Base-by-base conservation (phyloP, 2,113 vertebrate genomes). In the Trichechus manatus region DNA sequence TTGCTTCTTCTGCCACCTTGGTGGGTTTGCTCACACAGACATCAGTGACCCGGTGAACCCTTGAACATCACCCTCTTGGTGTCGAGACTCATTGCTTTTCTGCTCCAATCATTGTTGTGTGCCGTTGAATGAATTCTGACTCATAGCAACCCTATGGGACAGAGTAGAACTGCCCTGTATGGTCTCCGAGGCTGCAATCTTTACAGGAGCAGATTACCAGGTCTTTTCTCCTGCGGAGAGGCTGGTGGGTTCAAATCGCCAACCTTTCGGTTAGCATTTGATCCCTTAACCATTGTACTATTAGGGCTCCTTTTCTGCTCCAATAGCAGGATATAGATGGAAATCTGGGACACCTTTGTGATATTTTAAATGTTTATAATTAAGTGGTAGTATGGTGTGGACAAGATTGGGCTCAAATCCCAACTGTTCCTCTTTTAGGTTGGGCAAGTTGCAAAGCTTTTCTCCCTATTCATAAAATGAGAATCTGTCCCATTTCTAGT, bases 341-440 rank as follows among this genome's bases (percentile, higher is more conserved):
- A 81, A 59, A n/a, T 42, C 31, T 8, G 1, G 25, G 29, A 20
- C 56, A 36, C 9, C 63, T 66, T 44, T 61, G 56, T 33, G 81
- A 2, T 29, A 0, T 47, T 72, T 92, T 36, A 17, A n/a, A 25
- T 83, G 87, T 27, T 29, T 4, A 11, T 80, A 33, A 25, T 25
- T 25, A 31, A 75, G 8, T 6, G 7, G 22, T 22, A 3, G 14
- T 5, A 0, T 3, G 20, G 15, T 39, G 0, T 36, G 11, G 19
- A 6, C 22, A 33, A 33, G 3, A 7, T 87, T 82, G n/a, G 15
- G 9, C 50, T 85, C 44, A 22, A 9, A 6, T 27, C 23, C 14
- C 29, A 36, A 0, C 9, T 77, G 10, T 33, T 4, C 53, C 14
- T 72, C 47, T 31, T 36, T 17, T 29, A 33, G 6, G n/a, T 1